A percentile compares a stretch with the other conserved stretches of the same genome.
These are phyloP conservation scores for Labroides dimidiatus DNA, from an alignment of 2,797 vertebrate genomes.

Conservation along the genomic window DNA sequence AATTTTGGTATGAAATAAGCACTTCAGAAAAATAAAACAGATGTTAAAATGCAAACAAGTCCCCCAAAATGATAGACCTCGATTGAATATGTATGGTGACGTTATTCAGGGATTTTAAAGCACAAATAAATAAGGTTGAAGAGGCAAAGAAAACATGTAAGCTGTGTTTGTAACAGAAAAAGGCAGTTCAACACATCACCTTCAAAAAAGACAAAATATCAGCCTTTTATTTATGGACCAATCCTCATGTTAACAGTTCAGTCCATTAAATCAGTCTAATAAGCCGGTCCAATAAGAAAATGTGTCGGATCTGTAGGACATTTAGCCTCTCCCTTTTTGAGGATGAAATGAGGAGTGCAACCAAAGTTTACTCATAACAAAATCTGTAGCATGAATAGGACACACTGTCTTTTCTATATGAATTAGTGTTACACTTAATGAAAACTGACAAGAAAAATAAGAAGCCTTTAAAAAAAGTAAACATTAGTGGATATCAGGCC, in stretches of 20 bases:
- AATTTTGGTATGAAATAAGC: conserved; percentile 15
- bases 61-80: conserved; percentile 4
- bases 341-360: conserved; percentile 12
- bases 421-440: not conserved
- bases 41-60: not conserved
- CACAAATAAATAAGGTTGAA: conserved; percentile 63
- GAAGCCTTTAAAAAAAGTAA: conserved; percentile 2
- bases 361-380: conserved; percentile 3
- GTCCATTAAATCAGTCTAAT: conserved; percentile 11
- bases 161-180: not conserved
- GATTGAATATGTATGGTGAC: conserved; percentile 20
- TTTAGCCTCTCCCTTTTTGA: conserved; percentile 42
- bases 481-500: not conserved
- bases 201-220: conserved; percentile 27
- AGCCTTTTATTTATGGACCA: conserved; percentile 2
- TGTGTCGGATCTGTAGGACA: conserved; percentile 17
- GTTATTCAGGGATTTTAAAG: conserved; percentile 35
- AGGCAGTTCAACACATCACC: conserved; percentile 13
- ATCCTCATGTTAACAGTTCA: conserved; percentile 3
- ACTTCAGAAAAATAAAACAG: conserved; percentile 17
- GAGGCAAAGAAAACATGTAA: conserved; percentile 41
- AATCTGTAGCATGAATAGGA: conserved; percentile 9
- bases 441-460: conserved; percentile 7
- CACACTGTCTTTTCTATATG: not conserved
- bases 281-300: conserved; percentile 33